Percentiles rank a stretch among this genome's conserved stretches.
These are phyloP conservation scores for Hypomesus transpacificus DNA, from an alignment of 2,113 vertebrate species.

Conservation along the genomic window DNA sequence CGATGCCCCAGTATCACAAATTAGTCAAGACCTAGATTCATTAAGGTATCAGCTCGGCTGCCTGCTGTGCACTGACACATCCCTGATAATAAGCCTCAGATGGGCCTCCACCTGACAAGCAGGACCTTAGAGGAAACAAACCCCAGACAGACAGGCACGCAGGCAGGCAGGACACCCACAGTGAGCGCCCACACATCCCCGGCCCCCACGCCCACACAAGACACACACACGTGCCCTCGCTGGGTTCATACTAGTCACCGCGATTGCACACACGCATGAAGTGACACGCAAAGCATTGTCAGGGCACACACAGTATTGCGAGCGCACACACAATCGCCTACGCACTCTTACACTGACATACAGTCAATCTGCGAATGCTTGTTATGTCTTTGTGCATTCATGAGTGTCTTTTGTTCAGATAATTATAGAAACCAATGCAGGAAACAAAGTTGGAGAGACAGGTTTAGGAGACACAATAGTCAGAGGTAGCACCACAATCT, in stretches of 20 bases:
- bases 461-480: not conserved
- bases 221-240: not conserved
- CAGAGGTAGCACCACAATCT: conserved; percentile 7
- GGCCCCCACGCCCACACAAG: conserved; percentile 1
- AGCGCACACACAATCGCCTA: not conserved
- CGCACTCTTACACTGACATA: not conserved
- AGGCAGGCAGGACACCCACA: not conserved
- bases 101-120: conserved; percentile 54
- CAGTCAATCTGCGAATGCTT: conserved; percentile 27
- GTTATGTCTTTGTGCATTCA: conserved; percentile 4
- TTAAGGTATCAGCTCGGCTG: conserved; percentile 76
- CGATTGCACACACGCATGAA: not conserved
- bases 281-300: not conserved
- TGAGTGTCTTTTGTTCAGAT: conserved; percentile 49
- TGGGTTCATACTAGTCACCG: too few relatives aligned
- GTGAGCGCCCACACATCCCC: too few relatives aligned
- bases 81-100: conserved; percentile 71
- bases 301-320: not conserved
- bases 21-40: conserved; percentile 80
- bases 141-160: not conserved
- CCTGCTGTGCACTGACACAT: conserved; percentile 72
- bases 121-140: conserved; percentile 9
- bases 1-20: conserved; percentile 78
- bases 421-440: conserved; percentile 49
- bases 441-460: conserved; percentile 27